These are phyloP conservation scores for Wiebesia pumilae DNA, from an alignment of 1,140 invertebrate species.

Conservation along the genomic window DNA sequence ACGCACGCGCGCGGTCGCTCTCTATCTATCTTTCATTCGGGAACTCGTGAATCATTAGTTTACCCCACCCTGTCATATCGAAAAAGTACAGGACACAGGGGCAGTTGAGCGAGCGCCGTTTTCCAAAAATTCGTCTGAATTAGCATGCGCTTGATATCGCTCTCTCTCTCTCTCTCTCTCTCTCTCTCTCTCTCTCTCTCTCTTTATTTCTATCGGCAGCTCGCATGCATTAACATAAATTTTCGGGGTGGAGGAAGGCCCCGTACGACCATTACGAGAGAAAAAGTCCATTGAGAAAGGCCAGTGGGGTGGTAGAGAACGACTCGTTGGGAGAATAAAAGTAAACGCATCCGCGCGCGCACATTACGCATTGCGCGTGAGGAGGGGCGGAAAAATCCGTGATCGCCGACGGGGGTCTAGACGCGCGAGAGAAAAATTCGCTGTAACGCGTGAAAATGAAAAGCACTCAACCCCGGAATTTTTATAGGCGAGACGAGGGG, in stretches of 20 bases:
- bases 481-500: neutral
- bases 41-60: conserved; percentile 61
- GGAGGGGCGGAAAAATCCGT: conserved; percentile 56
- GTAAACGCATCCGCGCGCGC: conserved; percentile 54
- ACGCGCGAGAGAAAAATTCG: conserved; percentile 46
- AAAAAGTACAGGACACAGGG: conserved; percentile 26
- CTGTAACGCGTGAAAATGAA: conserved; percentile 50
- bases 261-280: conserved; percentile 35
- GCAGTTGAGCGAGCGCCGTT: conserved; percentile 49
- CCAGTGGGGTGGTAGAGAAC: conserved; percentile 27
- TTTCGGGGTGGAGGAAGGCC: conserved; percentile 38
- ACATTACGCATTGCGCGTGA: conserved; percentile 67
- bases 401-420: neutral
- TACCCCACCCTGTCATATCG: conserved; percentile 10
- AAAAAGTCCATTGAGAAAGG: conserved; percentile 34
- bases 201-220: neutral
- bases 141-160: conserved; percentile 64
- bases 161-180: neutral
- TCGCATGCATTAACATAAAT: conserved; percentile 51
- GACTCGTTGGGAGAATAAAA: conserved; percentile 14
- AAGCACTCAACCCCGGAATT: conserved; percentile 10
- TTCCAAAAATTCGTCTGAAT: conserved; percentile 73
- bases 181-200: neutral
- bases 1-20: too few relatives aligned
- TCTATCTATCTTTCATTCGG: neutral